Evolutionary conservation across 1,140 invertebrate species (phyloP), one percentile per base, ranked within the genome.

Genomic region (Arion vulgaris): DNA sequence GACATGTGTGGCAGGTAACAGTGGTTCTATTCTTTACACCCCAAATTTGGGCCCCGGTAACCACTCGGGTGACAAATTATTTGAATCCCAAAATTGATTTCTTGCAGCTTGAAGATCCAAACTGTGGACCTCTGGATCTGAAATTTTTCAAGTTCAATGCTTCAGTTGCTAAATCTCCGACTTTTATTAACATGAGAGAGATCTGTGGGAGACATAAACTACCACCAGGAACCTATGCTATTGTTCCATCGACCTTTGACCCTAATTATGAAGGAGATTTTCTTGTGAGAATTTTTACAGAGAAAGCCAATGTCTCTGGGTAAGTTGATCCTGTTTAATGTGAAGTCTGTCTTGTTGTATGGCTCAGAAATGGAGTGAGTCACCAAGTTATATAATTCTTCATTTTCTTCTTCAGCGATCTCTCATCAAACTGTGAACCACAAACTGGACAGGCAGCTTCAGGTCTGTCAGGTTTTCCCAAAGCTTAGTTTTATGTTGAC

Each of bases 201-300:
- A 96, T 99, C 23, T 96, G 95, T 87, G 95, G 95, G 79, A 94
- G 97, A 57, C 98, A 99, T 92, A 97, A 97, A 91, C 94, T 99
- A 75, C 96, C 96, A 19, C 97, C 97, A 0, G 98, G 98, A 15
- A 95, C 95, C 0, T 99, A 99, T 93, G 96, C 97, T 84, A 98
- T 99, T 87, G 96, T 99, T 72, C 98, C 98, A 7, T 98, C 97
- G 26, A 99, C 98, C 13, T 99, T 98, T 92, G 98, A 99, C 86
- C 96, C 98, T 0, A 95, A 98, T 87, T 96, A 98, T 88, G 97
- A 99, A 90, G 98, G 97, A 80, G 97, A 99, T 92, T 99, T 99
- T 93, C 93, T 99, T 77, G 92, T 99, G 19, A 93, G 98, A 88
- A 96, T 99, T 45, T 99, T 99, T 94, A 98, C 97, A 86, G 98